A percentile compares a stretch with the other conserved stretches of the same genome.
Conservation (phyloP, 1,140 invertebrate species). For the Cyrtorhinus lividipennis region DNA sequence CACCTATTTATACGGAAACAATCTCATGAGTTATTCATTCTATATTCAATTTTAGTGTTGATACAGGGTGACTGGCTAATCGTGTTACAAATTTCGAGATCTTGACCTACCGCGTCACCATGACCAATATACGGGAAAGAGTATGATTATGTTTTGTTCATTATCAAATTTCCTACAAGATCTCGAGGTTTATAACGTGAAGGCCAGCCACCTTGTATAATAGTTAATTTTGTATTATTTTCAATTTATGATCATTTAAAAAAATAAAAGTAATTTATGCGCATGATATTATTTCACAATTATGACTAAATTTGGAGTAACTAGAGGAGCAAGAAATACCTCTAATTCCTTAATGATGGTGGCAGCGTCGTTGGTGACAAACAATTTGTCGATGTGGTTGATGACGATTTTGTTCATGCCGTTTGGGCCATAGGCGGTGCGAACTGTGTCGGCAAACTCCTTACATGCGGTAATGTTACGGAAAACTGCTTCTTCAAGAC, state of each 20-base stretch:
- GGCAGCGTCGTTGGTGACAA: constrained; percentile 97
- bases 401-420: constrained; percentile 99
- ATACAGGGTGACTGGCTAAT: neutral
- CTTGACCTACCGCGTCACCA: too few relatives aligned
- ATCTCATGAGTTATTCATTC: too few relatives aligned
- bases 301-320: too few relatives aligned
- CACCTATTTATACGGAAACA: constrained; percentile 38
- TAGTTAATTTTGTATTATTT: too few relatives aligned
- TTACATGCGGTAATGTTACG: constrained; percentile 94
- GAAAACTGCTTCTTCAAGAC: constrained; percentile 93
- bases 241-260: too few relatives aligned
- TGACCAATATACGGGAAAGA: too few relatives aligned
- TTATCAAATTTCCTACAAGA: too few relatives aligned
- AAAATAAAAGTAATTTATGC: too few relatives aligned
- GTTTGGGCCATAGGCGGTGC: constrained; percentile 92
- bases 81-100: neutral
- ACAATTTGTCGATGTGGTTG: constrained; percentile 96
- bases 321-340: constrained; percentile 31
- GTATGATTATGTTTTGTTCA: too few relatives aligned
- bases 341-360: constrained; percentile 94
- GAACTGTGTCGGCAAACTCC: constrained; percentile 81
- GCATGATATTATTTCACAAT: too few relatives aligned
- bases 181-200: too few relatives aligned
- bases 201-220: too few relatives aligned
- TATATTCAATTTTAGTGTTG: constrained; percentile 1